phyloP scores from a whole-genome alignment of 53 echinoderm and acorn worm genomes.

The Paelopatides confundens region DNA sequence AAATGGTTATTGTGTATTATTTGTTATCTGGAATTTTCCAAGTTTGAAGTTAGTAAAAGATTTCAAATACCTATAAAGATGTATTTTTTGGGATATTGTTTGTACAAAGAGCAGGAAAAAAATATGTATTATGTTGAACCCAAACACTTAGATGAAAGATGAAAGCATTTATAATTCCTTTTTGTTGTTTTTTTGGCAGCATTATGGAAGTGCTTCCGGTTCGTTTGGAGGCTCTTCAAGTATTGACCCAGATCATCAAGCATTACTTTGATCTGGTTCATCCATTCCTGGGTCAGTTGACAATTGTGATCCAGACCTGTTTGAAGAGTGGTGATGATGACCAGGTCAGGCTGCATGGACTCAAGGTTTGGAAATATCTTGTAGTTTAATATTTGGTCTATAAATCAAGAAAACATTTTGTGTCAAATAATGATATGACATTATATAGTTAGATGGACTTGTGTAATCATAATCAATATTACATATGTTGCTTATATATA shows the following conservation, averaged over 20 bases:
- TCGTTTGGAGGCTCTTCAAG: slow-evolving; percentile 93
- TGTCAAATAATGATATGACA: not conserved
- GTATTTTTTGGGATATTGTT: too few relatives aligned
- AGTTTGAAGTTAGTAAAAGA: not conserved
- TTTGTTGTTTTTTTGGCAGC: slow-evolving; percentile 3
- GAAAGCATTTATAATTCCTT: too few relatives aligned
- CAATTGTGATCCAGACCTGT: slow-evolving; percentile 77
- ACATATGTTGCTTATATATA: too few relatives aligned
- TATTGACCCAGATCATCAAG: slow-evolving; percentile 93
- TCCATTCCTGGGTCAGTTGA: slow-evolving; percentile 63
- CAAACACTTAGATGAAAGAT: too few relatives aligned
- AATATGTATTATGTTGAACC: too few relatives aligned
- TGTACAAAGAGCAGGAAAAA: too few relatives aligned
- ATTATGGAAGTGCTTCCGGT: slow-evolving; percentile 81
- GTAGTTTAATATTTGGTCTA: too few relatives aligned
- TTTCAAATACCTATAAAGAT: too few relatives aligned
- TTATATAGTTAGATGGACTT: too few relatives aligned
- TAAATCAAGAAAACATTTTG: not conserved
- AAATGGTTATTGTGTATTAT: too few relatives aligned
- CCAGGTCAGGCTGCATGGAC: slow-evolving; percentile 86
- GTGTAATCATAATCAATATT: too few relatives aligned
- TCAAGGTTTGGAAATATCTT: slow-evolving; percentile 79
- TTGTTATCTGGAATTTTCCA: too few relatives aligned
- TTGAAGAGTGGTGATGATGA: slow-evolving; percentile 74
- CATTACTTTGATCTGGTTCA: slow-evolving; percentile 86